Evolutionary conservation across 2,113 vertebrate species (phyloP), one percentile per base, ranked within the genome.

Genomic region (Poicephalus meyeri): DNA sequence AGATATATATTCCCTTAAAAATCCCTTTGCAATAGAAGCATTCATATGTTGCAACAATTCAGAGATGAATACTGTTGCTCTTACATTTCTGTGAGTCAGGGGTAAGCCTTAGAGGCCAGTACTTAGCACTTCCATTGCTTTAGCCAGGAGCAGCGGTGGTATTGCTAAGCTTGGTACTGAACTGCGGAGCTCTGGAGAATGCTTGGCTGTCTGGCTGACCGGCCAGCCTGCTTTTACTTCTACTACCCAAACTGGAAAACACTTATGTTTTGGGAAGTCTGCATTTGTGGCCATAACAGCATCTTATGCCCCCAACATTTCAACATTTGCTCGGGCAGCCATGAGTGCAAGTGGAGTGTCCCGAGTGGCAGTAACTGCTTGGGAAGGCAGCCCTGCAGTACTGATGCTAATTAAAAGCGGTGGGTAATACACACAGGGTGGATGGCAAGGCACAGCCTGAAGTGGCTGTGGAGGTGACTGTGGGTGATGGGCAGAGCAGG

Each of bases 341-440:
- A 10, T 1, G 5, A 55, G 2, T 31, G n/a, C 33, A 18, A 64
- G 74, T 78, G 53, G 44, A 16, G n/a, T 88, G 49, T 35, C 31
- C n/a, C 61, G 19, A 5, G 7, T 91, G 69, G 49, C 55, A 72
- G 58, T 37, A 53, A 9, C 11, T 47, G 11, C 21, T 53, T 4
- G 5, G 53, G 64, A 69, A 44, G 44, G 47, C 77, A 65, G 44
- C 33, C 63, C 25, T 21, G 29, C 7, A 2, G 13, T 29, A 11
- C 8, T 25, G 13, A 3, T 65, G 60, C 37, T 47, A 28, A 13
- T 78, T 33, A 29, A 16, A 50, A 80, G 31, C 1, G 0, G 4
- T n/a, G 9, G 69, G 39, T 69, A 3, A 8, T 24, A 4, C 2
- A 14, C 7, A 1, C 7, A 6, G 21, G 11, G 21, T 58, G 46